These are phyloP conservation scores for Gambusia affinis DNA, from an alignment of 2,113 vertebrate species.

Conservation along the genomic window DNA sequence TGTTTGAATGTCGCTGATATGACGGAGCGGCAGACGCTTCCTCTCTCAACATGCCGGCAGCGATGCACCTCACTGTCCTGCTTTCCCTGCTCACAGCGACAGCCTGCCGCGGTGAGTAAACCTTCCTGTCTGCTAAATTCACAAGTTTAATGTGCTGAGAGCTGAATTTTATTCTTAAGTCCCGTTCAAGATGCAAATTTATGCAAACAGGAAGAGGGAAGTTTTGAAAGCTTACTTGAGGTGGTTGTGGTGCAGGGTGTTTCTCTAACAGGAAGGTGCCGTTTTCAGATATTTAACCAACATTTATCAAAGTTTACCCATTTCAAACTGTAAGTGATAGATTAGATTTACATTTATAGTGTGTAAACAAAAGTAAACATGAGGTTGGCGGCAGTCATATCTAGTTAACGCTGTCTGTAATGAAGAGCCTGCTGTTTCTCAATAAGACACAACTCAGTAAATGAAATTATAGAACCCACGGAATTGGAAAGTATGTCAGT, in stretches of 20 bases:
- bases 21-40: conserved; percentile 27
- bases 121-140: not conserved
- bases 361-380: not conserved
- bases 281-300: not conserved
- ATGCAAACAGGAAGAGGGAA: conserved; percentile 42
- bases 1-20: conserved; percentile 21
- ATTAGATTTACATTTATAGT: not conserved
- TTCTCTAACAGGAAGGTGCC: not conserved
- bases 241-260: not conserved
- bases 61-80: conserved; percentile 41
- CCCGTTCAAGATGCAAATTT: conserved; percentile 41
- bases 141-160: not conserved
- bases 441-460: not conserved
- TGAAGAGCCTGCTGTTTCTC: not conserved
- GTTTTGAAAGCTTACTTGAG: not conserved
- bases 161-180: not conserved
- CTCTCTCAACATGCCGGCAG: conserved; percentile 54
- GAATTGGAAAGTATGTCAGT: not conserved
- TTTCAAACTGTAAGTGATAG: not conserved
- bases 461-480: not conserved
- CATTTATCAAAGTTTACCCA: not conserved
- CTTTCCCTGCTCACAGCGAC: conserved; percentile 33
- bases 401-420: not conserved
- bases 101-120: conserved; percentile 53
- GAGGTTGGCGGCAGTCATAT: not conserved